phyloP scores from a whole-genome alignment of 2,888 invertebrate species.

The Orthosia cruda region DNA sequence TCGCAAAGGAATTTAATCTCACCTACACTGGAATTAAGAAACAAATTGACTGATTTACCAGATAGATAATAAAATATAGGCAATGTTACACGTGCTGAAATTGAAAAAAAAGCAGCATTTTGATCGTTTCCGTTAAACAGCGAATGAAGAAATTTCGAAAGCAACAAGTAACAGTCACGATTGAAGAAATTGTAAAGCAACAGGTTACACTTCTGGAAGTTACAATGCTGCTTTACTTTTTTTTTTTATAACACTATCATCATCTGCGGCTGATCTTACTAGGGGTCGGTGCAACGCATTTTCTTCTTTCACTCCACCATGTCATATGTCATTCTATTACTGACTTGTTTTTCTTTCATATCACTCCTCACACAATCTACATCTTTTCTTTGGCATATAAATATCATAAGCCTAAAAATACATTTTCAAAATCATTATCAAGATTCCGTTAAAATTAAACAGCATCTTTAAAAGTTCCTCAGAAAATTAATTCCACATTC shows the following conservation, averaged over 20 bases:
- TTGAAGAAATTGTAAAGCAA: constrained; percentile 37
- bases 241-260: neutral
- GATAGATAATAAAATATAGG: constrained; percentile 22
- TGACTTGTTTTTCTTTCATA: too few species aligned
- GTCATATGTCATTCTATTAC: too few species aligned
- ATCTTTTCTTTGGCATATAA: neutral
- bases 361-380: too few species aligned
- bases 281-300: too few species aligned
- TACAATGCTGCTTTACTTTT: neutral
- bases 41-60: constrained; percentile 23
- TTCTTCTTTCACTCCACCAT: too few species aligned
- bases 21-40: constrained; percentile 7
- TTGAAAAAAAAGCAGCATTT: neutral
- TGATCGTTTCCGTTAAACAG: constrained; percentile 6
- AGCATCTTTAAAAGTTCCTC: neutral
- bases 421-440: neutral
- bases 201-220: constrained; percentile 36
- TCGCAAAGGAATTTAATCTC: constrained; percentile 60
- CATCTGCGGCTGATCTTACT: too few species aligned
- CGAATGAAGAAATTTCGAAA: constrained; percentile 32
- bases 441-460: neutral
- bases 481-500: constrained; percentile 17
- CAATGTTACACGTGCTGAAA: constrained; percentile 9
- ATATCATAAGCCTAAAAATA: neutral
- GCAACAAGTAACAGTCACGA: constrained; percentile 47